Conservation (phyloP, 2,888 invertebrate species). For the Ectemnius cavifrons region DNA sequence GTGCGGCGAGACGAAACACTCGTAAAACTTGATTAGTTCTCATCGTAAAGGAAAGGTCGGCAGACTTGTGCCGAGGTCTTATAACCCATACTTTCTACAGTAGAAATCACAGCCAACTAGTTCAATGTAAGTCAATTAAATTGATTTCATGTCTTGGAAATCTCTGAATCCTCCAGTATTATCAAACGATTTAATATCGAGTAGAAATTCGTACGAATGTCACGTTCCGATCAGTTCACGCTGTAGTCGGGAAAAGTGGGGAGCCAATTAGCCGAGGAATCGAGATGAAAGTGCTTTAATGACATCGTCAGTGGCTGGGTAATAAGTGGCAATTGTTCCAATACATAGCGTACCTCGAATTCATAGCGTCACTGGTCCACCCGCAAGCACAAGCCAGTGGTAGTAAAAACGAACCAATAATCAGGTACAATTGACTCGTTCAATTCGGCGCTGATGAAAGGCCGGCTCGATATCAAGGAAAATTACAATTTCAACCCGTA, state of each 20-base stretch:
- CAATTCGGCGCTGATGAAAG: not conserved
- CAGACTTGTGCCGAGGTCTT: too few species aligned
- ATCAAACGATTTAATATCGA: not conserved
- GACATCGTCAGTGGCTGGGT: not conserved
- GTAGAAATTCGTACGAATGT: too few species aligned
- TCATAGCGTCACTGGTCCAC: not conserved
- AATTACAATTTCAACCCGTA: not conserved
- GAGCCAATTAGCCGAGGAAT: too few species aligned
- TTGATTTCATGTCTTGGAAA: conserved; percentile 26
- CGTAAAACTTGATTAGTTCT: conserved; percentile 45
- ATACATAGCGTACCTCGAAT: not conserved
- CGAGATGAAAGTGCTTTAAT: not conserved
- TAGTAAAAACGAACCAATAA: conserved; percentile 17
- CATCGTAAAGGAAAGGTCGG: conserved; percentile 1
- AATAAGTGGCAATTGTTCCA: not conserved
- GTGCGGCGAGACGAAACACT: conserved; percentile 41
- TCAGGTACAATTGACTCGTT: conserved; percentile 11
- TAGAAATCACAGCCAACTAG: conserved; percentile 16
- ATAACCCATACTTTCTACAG: not conserved
- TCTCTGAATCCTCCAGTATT: conserved; percentile 8
- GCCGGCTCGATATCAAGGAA: not conserved
- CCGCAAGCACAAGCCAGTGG: not conserved
- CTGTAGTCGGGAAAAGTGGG: too few species aligned
- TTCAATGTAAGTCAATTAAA: conserved; percentile 24
- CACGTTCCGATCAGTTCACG: too few species aligned